These are phyloP conservation scores for Dascyllus trimaculatus DNA, from an alignment of 2,113 vertebrate species.

Conservation along the genomic window DNA sequence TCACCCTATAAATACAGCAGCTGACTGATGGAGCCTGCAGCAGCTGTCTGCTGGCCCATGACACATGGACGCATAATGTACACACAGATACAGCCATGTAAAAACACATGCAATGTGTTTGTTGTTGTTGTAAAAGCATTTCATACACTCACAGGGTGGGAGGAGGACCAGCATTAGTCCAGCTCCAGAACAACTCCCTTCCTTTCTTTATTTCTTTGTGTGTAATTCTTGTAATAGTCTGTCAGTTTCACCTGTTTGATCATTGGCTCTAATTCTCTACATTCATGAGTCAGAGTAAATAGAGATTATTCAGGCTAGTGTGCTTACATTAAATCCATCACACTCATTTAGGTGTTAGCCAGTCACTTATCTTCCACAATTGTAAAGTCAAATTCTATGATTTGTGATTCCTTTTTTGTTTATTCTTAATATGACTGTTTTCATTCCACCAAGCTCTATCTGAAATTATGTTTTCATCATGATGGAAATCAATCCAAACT, in stretches of 20 bases:
- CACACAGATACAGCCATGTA: slow-evolving; percentile 19
- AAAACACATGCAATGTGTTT: neutral
- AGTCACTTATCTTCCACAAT: too few species aligned
- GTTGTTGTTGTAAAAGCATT: slow-evolving; percentile 19
- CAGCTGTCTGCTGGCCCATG: slow-evolving; percentile 55
- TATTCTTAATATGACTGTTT: too few species aligned
- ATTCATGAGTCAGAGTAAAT: neutral
- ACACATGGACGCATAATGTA: slow-evolving; percentile 34
- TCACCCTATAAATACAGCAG: slow-evolving; percentile 73
- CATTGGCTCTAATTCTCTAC: neutral
- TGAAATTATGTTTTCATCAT: too few species aligned
- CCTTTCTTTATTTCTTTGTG: neutral
- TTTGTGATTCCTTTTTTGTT: too few species aligned
- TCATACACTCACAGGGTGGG: neutral
- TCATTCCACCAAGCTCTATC: too few species aligned
- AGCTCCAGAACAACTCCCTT: too few species aligned
- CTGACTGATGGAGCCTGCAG: slow-evolving; percentile 57
- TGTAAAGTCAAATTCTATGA: too few species aligned
- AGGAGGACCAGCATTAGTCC: too few species aligned
- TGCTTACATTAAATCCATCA: too few species aligned
- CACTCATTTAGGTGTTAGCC: too few species aligned
- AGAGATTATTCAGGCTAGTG: too few species aligned
- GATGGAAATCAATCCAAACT: too few species aligned
- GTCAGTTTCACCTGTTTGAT: slow-evolving; percentile 1
- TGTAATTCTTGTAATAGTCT: neutral